A percentile compares a stretch with the other conserved stretches of the same genome.
phyloP scores from a whole-genome alignment of 2,888 invertebrate species.

The Busseola fusca region DNA sequence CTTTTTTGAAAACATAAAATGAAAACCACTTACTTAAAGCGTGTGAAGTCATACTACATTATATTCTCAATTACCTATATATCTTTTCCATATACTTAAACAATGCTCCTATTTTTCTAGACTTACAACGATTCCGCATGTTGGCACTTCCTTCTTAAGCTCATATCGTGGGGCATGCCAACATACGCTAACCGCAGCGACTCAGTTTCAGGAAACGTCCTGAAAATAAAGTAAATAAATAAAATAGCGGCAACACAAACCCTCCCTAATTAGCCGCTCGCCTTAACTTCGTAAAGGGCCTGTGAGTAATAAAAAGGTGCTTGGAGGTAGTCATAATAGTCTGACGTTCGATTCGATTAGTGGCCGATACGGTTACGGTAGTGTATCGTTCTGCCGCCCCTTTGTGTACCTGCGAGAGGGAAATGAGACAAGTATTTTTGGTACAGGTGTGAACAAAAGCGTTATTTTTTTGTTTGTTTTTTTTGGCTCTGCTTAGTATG shows the following conservation, averaged over 20 bases:
- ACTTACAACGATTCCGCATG: slow-evolving; percentile 19
- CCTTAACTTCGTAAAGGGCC: slow-evolving; percentile 27
- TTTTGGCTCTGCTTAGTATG: too few relatives aligned
- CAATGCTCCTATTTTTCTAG: not conserved
- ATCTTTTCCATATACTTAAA: not conserved
- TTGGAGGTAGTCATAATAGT: slow-evolving; percentile 34
- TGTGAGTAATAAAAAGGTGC: slow-evolving; percentile 20
- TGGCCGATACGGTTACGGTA: slow-evolving; percentile 58
- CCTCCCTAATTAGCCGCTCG: slow-evolving; percentile 44
- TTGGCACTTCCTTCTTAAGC: slow-evolving; percentile 14
- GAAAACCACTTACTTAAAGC: too few relatives aligned
- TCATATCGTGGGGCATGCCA: not conserved
- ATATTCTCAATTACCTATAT: too few relatives aligned
- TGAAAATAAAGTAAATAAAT: slow-evolving; percentile 46
- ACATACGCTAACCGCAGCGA: slow-evolving; percentile 27
- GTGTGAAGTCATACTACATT: too few relatives aligned
- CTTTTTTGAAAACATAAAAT: not conserved
- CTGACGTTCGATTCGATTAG: slow-evolving; percentile 71
- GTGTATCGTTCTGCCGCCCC: slow-evolving; percentile 46
- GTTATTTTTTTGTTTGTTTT: too few relatives aligned
- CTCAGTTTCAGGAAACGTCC: slow-evolving; percentile 28
- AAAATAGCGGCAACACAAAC: slow-evolving; percentile 20
- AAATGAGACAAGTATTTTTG: slow-evolving; percentile 20
- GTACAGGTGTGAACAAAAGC: slow-evolving; percentile 25
- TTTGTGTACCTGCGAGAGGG: slow-evolving; percentile 6